Evolutionary conservation across 2,113 vertebrate species (phyloP).

Genomic region (Hyperoodon ampullatus): DNA sequence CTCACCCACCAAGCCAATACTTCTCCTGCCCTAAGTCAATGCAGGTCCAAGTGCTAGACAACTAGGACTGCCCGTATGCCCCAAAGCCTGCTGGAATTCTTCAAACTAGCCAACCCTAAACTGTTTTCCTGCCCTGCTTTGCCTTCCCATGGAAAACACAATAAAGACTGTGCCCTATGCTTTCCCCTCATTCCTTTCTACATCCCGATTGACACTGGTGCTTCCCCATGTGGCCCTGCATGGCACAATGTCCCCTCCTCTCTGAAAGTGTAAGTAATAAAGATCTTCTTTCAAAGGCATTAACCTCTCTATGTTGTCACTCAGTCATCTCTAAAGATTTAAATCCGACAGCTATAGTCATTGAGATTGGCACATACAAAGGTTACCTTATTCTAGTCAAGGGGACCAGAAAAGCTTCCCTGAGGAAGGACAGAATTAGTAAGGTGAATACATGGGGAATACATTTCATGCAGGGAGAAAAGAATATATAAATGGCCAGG

Average conservation of each 20-base stretch:
- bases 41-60: not conserved
- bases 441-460: not conserved
- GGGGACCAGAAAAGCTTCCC: not conserved
- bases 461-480: not conserved
- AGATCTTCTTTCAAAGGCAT: not conserved
- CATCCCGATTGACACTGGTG: fast-evolving
- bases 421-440: not conserved
- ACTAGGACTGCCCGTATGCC: fast-evolving
- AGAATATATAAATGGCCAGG: not conserved
- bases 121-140: not conserved
- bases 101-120: not conserved
- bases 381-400: not conserved
- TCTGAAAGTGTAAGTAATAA: not conserved
- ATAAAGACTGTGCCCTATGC: not conserved
- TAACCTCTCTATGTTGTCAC: not conserved
- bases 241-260: not conserved
- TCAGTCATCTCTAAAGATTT: not conserved
- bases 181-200: not conserved
- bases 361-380: not conserved
- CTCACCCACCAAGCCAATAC: not conserved
- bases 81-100: not conserved
- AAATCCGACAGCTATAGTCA: not conserved
- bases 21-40: not conserved
- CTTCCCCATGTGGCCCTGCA: not conserved
- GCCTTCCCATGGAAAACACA: not conserved